A percentile compares a stretch with the other conserved stretches of the same genome.
phyloP scores from a whole-genome alignment of 2,888 invertebrate genomes.

The Lithophane ornitopus region DNA sequence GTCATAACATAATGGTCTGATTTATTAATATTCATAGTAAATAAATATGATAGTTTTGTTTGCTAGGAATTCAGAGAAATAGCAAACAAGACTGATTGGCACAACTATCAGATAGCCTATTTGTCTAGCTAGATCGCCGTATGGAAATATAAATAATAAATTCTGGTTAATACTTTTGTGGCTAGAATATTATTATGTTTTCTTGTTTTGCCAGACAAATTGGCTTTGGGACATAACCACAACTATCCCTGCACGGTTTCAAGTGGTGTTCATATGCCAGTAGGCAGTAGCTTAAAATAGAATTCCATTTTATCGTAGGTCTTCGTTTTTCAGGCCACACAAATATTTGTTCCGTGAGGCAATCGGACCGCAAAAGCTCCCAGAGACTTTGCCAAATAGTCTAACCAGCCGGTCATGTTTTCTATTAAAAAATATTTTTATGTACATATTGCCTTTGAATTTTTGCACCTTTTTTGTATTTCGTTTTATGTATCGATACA shows the following conservation, averaged over 20 bases:
- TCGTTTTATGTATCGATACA: not conserved
- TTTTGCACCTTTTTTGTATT: not conserved
- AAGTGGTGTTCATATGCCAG: not conserved
- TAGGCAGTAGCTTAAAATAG: not conserved
- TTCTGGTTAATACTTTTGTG: not conserved
- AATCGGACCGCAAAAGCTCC: not conserved
- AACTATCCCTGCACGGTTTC: not conserved
- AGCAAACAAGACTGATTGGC: not conserved
- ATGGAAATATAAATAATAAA: conserved; percentile 9
- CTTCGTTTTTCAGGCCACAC: not conserved
- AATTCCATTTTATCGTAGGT: too few species aligned
- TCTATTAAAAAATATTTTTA: not conserved
- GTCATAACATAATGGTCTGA: not conserved
- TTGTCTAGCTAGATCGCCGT: not conserved
- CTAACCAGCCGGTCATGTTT: not conserved
- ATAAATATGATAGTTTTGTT: conserved; percentile 6
- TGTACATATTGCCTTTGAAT: not conserved
- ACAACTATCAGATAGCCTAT: not conserved
- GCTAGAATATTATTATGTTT: not conserved
- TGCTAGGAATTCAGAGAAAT: not conserved
- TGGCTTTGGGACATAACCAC: not conserved
- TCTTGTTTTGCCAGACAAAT: not conserved
- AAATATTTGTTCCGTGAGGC: not conserved
- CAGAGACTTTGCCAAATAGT: not conserved
- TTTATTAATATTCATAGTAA: not conserved